phyloP scores from a whole-genome alignment of 2,797 vertebrate species.

The Spinibarbus caldwelli region DNA sequence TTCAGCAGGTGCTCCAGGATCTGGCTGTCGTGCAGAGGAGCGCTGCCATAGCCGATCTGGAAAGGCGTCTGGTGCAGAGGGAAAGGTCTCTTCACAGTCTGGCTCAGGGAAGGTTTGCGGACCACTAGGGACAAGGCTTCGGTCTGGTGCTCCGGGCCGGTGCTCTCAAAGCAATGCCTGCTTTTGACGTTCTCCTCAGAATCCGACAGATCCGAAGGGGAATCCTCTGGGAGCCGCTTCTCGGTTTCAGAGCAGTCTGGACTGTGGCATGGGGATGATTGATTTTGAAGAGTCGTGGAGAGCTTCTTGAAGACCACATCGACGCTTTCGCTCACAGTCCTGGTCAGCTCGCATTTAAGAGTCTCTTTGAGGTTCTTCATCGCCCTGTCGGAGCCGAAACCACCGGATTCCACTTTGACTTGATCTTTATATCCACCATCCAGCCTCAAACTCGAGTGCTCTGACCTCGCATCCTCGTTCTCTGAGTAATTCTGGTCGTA shows the following conservation, averaged over 20 bases:
- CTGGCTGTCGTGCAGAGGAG: conserved; percentile 80
- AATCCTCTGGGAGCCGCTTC: conserved; percentile 67
- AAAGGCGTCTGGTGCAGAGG: conserved; percentile 74
- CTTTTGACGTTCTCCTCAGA: conserved; percentile 68
- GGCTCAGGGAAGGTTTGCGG: conserved; percentile 73
- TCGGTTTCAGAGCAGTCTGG: conserved; percentile 62
- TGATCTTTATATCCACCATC: conserved; percentile 59
- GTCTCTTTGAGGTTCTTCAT: conserved; percentile 79
- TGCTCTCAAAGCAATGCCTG: conserved; percentile 71
- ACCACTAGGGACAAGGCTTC: conserved; percentile 77
- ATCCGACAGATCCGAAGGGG: conserved; percentile 67
- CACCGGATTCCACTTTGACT: conserved; percentile 55
- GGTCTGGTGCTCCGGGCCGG: conserved; percentile 75
- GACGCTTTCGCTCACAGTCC: conserved; percentile 82
- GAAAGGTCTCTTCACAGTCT: conserved; percentile 77
- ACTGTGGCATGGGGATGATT: conserved; percentile 60
- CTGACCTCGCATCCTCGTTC: conserved; percentile 50
- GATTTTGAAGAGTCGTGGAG: conserved; percentile 68
- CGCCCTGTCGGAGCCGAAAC: conserved; percentile 68
- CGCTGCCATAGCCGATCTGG: conserved; percentile 72
- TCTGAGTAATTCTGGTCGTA: conserved; percentile 74
- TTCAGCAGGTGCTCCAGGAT: conserved; percentile 85
- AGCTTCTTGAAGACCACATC: conserved; percentile 85
- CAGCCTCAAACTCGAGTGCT: conserved; percentile 26
- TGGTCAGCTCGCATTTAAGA: conserved; percentile 86